phyloP scores from a whole-genome alignment of 2,888 invertebrate species.

The Sepioteuthis lessoniana region DNA sequence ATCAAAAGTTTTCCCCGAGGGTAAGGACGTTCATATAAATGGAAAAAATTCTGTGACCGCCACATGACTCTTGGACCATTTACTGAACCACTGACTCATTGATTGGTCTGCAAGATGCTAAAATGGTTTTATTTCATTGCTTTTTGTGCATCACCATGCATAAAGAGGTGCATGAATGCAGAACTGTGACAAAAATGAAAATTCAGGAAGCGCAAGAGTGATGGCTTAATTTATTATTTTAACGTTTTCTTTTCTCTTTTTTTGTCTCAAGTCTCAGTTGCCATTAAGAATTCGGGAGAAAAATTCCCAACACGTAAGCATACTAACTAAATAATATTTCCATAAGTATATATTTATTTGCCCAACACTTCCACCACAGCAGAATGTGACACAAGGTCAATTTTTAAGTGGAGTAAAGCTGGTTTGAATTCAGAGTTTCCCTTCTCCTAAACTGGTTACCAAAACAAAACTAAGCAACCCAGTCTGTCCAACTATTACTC shows the following conservation, averaged over 20 bases:
- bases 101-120: background rate
- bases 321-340: too few species aligned
- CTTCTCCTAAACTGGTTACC: too few species aligned
- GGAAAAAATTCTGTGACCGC: background rate
- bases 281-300: background rate
- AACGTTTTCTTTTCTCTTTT: background rate
- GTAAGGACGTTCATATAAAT: background rate
- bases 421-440: too few species aligned
- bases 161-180: background rate
- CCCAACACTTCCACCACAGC: too few species aligned
- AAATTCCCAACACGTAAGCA: too few species aligned
- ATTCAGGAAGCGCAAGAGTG: background rate
- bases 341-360: too few species aligned
- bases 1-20: background rate
- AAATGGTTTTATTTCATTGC: background rate
- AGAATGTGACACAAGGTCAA: too few species aligned
- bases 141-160: background rate
- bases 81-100: background rate
- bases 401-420: too few species aligned
- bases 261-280: background rate
- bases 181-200: background rate
- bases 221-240: background rate
- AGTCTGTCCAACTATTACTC: too few species aligned
- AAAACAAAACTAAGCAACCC: too few species aligned
- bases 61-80: background rate